Base-by-base conservation (phyloP, 2,113 vertebrate genomes). In the Notothenia coriiceps region DNA sequence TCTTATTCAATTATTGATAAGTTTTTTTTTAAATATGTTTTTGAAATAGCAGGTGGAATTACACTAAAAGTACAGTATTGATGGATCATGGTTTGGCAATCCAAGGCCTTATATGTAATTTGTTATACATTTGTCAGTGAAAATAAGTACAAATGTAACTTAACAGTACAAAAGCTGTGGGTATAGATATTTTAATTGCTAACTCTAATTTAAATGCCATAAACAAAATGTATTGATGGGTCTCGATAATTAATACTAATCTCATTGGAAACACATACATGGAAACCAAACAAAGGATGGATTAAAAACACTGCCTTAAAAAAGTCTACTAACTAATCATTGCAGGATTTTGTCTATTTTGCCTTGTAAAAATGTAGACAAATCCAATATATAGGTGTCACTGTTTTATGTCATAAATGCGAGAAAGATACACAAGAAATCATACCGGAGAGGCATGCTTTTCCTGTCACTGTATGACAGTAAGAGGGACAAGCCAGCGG, bases 401-500 rank as follows among this genome's bases (percentile, higher is more conserved):
- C 29, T 52, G 29, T 52, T 52, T 9, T 33, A 50, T 71, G 33
- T 44, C 9, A 77, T 80, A 62, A 74, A 76, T 40, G 43, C n/a
- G 60, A 66, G 40, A 18, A 50, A 77, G 64, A 59, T 29, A 20
- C 35, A 40, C 4, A 52, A 35, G n/a, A 74, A 83, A 76, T 78
- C 60, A 55, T 51, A 69, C 17, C 77, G 70, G 64, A 77, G 40
- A 51, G 50, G 56, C 49, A 57, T 70, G 64, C 79, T 76, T 57
- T 68, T 71, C 22, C 18, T 47, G 74, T 69, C 61, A 76, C 49
- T 55, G 74, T 65, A 50, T 84, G 82, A 84, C 83, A 87, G 71
- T 68, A 78, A 72, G 81, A 83, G 72, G 85, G 77, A 84, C 84
- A 84, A 90, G 80, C 77, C 80, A 83, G 86, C n/a, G 68, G 82